Percentiles rank a stretch among this genome's conserved stretches.
phyloP scores from a whole-genome alignment of 2,888 invertebrate genomes.

The Adelphocoris suturalis region DNA sequence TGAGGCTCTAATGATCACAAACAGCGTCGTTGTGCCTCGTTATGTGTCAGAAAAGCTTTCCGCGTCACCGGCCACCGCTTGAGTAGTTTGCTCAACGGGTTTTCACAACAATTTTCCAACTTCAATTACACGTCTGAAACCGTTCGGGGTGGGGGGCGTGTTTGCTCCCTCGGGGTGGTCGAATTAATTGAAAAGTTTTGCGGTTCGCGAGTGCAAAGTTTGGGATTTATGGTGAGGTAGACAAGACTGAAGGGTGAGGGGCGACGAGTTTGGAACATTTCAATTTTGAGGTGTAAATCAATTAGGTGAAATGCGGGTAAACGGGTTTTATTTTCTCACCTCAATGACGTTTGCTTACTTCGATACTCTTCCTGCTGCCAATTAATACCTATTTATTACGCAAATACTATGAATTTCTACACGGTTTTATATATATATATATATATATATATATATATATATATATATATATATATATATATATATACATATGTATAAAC shows the following conservation, averaged over 20 bases:
- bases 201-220: slow-evolving; percentile 42
- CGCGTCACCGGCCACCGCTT: slow-evolving; percentile 53
- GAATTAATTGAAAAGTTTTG: slow-evolving; percentile 58
- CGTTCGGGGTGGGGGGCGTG: not conserved
- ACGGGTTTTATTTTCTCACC: not conserved
- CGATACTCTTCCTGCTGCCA: too few relatives aligned
- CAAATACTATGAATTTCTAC: too few relatives aligned
- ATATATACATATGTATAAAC: too few relatives aligned
- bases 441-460: too few relatives aligned
- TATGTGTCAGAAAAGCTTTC: slow-evolving; percentile 50
- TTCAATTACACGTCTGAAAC: slow-evolving; percentile 63
- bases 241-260: slow-evolving; percentile 13
- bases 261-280: not conserved
- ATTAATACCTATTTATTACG: too few relatives aligned
- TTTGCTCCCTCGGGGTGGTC: not conserved
- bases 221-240: slow-evolving; percentile 45
- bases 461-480: too few relatives aligned
- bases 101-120: slow-evolving; percentile 66
- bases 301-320: not conserved
- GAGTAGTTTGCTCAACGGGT: slow-evolving; percentile 51
- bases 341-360: not conserved
- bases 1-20: slow-evolving; percentile 46
- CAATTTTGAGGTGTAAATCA: slow-evolving; percentile 27
- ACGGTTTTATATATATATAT: too few relatives aligned
- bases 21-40: slow-evolving; percentile 37